phyloP scores from a whole-genome alignment of 2,888 invertebrate genomes.

The Dendrolimus pini region DNA sequence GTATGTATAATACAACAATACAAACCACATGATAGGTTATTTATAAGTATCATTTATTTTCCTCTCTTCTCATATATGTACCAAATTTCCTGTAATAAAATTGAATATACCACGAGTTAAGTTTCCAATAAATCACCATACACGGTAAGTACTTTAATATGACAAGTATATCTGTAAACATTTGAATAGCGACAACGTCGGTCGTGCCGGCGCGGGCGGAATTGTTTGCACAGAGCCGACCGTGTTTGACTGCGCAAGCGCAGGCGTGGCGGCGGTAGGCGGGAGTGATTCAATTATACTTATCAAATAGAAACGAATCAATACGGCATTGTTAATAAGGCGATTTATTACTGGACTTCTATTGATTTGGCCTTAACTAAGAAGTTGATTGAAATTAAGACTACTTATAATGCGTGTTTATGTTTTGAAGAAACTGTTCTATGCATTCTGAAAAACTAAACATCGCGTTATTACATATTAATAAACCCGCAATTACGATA shows the following conservation, averaged over 20 bases:
- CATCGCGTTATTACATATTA: too few species aligned
- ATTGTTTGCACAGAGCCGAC: slow-evolving; percentile 33
- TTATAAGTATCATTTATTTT: too few species aligned
- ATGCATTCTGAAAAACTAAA: too few species aligned
- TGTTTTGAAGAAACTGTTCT: too few species aligned
- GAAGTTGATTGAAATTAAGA: too few species aligned
- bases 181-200: slow-evolving; percentile 7
- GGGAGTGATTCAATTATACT: slow-evolving; percentile 14
- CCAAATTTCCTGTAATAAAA: too few species aligned
- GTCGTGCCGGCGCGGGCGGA: slow-evolving; percentile 10
- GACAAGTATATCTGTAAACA: slow-evolving; percentile 32
- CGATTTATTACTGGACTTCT: neutral
- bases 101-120: neutral
- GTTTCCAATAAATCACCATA: neutral
- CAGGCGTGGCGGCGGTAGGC: slow-evolving; percentile 42
- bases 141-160: neutral
- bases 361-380: neutral
- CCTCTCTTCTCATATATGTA: too few species aligned
- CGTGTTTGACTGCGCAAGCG: slow-evolving; percentile 22
- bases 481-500: too few species aligned
- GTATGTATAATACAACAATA: too few species aligned
- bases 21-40: too few species aligned
- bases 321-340: neutral
- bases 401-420: too few species aligned
- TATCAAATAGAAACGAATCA: neutral